Evolutionary conservation across 92 coral and sea anemone species (phyloP).

Genomic region (Phenganax subtilis): DNA sequence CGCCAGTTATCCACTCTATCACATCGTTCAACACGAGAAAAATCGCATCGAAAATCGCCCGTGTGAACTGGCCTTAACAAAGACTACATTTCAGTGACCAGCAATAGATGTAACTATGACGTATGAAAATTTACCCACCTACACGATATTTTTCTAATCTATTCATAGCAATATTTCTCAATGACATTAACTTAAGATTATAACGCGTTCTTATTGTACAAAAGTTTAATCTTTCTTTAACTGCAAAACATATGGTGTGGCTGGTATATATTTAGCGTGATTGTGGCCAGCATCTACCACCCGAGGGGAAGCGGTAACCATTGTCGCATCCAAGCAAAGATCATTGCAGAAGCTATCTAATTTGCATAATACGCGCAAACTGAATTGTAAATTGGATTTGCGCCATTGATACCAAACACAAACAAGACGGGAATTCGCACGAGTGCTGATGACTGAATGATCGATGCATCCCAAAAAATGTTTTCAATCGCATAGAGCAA

Average conservation of each 20-base stretch:
- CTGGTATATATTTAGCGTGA: background rate
- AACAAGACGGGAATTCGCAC: background rate
- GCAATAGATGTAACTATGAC: too few species aligned
- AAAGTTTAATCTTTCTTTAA: background rate
- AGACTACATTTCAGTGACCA: too few species aligned
- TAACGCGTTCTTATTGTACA: background rate
- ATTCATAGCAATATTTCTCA: background rate
- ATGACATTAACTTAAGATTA: background rate
- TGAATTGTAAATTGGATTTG: slow-evolving; percentile 1
- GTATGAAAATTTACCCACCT: background rate
- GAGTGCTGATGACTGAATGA: background rate
- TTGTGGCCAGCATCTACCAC: background rate
- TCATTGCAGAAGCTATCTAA: background rate
- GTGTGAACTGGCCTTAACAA: too few species aligned
- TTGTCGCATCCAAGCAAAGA: background rate
- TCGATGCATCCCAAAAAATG: background rate
- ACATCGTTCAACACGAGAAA: too few species aligned
- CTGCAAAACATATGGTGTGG: background rate
- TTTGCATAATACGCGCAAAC: slow-evolving; percentile 12
- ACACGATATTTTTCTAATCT: too few species aligned
- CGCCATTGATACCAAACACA: background rate
- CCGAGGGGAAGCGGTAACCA: background rate
- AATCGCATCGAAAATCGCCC: too few species aligned
- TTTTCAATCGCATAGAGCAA: too few species aligned
- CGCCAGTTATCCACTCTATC: too few species aligned